Percentiles rank a stretch among this genome's conserved stretches.
Conservation (phyloP, 2,113 vertebrate species). For the Anguilla japonica region DNA sequence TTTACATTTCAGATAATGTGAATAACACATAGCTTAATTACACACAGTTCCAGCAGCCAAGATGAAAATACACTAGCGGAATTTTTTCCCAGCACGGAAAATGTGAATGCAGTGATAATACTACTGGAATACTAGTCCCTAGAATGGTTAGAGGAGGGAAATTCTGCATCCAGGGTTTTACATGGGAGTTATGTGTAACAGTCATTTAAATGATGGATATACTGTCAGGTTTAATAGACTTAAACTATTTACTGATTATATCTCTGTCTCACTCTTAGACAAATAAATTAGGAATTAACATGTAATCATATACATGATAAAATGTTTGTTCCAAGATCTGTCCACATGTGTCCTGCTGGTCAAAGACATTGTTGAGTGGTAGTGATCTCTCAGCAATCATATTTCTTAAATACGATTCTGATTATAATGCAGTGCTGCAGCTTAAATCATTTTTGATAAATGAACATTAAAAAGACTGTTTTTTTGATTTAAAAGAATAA, state of each 20-base stretch:
- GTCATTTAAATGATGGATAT: neutral
- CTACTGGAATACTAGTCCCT: neutral
- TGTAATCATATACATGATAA: too few species aligned
- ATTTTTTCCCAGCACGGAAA: slow-evolving; percentile 3
- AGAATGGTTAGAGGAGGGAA: neutral
- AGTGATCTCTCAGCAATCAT: neutral
- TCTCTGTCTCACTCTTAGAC: too few species aligned
- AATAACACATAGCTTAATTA: slow-evolving; percentile 20
- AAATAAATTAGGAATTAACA: too few species aligned
- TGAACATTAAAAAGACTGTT: neutral
- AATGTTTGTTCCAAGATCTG: too few species aligned
- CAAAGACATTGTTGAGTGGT: neutral
- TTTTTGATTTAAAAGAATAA: neutral
- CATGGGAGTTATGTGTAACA: neutral
- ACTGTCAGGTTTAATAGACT: neutral
- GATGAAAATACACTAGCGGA: neutral
- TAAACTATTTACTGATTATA: neutral
- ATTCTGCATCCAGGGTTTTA: neutral
- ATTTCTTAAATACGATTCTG: neutral
- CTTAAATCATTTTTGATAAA: neutral
- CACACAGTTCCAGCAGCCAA: neutral
- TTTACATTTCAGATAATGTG: neutral
- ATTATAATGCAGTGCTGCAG: neutral
- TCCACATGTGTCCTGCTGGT: neutral
- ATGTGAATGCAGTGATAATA: neutral